phyloP scores from a whole-genome alignment of 2,797 vertebrate genomes.

The Rhynchotus rufescens region DNA sequence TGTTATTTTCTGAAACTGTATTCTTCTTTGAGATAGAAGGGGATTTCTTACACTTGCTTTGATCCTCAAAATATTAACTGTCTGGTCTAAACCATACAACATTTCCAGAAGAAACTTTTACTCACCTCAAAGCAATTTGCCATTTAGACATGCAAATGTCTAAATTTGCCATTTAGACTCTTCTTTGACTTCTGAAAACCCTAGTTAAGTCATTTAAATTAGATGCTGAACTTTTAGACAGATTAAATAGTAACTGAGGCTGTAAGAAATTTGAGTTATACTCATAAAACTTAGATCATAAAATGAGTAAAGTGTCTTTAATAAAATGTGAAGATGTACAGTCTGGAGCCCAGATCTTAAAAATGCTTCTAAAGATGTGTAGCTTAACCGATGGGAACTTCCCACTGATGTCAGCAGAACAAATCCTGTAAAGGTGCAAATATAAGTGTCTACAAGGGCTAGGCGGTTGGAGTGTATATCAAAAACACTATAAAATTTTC shows the following conservation, averaged over 20 bases:
- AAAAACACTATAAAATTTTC: not conserved
- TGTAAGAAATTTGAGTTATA: not conserved
- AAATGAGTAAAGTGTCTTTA: not conserved
- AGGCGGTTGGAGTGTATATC: rapidly evolving
- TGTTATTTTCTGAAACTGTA: not conserved
- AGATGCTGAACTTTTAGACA: not conserved
- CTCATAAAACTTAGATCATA: not conserved
- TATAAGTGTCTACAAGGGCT: not conserved
- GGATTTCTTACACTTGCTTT: constrained; percentile 27
- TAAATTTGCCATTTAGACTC: not conserved
- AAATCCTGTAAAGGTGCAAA: rapidly evolving
- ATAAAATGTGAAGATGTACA: not conserved
- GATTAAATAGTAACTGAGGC: not conserved
- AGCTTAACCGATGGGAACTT: not conserved
- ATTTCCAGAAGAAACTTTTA: not conserved
- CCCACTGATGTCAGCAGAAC: not conserved
- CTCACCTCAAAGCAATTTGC: not conserved
- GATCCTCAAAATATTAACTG: not conserved
- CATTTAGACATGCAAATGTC: not conserved
- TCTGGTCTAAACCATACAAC: not conserved
- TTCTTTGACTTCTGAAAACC: not conserved
- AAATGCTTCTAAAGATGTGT: not conserved
- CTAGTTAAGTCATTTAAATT: not conserved
- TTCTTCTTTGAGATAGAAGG: not conserved
- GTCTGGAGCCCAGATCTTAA: not conserved